A percentile compares a stretch with the other conserved stretches of the same genome.
Conservation (phyloP, 2,797 vertebrate genomes). For the Todus mexicanus region DNA sequence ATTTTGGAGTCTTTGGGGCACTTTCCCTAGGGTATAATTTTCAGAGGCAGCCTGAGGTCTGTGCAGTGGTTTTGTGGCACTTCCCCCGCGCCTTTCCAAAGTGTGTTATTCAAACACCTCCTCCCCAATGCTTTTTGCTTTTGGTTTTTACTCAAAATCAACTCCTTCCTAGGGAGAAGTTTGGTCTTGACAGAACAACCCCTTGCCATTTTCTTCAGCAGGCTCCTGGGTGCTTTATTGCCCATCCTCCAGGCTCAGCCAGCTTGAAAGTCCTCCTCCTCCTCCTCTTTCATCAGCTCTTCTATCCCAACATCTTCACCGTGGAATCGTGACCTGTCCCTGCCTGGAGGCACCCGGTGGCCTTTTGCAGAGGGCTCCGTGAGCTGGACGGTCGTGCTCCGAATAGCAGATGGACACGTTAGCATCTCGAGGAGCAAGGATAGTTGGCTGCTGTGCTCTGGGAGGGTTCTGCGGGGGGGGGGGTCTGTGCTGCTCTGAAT, state of each 20-base stretch:
- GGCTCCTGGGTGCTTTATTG: not conserved
- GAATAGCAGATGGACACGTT: not conserved
- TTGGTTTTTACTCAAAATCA: not conserved
- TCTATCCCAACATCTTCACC: not conserved
- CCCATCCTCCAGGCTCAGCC: not conserved
- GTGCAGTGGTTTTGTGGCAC: not conserved
- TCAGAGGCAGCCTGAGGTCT: not conserved
- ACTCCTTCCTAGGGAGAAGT: not conserved
- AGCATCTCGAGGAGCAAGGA: not conserved
- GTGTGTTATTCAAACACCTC: not conserved
- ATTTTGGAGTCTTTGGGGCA: accelerated
- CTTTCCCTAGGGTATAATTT: not conserved
- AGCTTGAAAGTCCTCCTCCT: not conserved
- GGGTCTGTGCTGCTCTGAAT: not conserved
- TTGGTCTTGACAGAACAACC: not conserved
- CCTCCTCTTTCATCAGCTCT: not conserved
- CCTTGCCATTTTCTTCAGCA: not conserved
- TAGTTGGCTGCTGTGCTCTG: conserved; percentile 14
- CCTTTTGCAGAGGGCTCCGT: not conserved
- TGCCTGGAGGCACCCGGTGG: not conserved
- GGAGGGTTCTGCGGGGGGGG: not conserved
- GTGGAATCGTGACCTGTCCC: not conserved
- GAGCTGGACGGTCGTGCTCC: not conserved
- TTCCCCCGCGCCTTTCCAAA: not conserved
- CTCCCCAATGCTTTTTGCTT: not conserved